A percentile compares a stretch with the other conserved stretches of the same genome.
Evolutionary conservation across 2,113 vertebrate species (phyloP).

Genomic region (Carassius gibelio): DNA sequence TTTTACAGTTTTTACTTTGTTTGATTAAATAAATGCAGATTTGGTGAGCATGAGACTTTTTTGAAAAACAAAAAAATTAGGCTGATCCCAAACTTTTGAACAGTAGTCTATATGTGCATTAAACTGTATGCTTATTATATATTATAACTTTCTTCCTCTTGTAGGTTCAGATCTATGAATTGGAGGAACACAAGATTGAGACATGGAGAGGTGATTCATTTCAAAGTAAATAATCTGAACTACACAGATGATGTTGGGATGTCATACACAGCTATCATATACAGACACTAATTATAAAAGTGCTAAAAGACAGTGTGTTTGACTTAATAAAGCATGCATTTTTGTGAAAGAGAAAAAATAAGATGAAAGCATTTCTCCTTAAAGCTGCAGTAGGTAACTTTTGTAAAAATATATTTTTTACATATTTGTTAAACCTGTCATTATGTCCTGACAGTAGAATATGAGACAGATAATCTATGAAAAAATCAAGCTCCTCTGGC

Average conservation of each 20-base stretch:
- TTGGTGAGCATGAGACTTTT: neutral
- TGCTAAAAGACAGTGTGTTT: neutral
- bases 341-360: neutral
- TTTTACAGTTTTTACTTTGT: neutral
- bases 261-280: neutral
- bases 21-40: neutral
- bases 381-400: too few relatives aligned
- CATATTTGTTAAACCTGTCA: too few relatives aligned
- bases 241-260: conserved; percentile 20
- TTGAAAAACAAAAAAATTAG: neutral
- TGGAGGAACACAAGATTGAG: conserved; percentile 96
- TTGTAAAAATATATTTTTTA: too few relatives aligned
- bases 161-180: conserved; percentile 95
- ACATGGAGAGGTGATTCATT: conserved; percentile 92
- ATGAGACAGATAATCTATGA: too few relatives aligned
- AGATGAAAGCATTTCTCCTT: neutral
- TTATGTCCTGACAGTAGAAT: too few relatives aligned
- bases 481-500: too few relatives aligned
- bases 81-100: neutral
- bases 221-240: conserved; percentile 68
- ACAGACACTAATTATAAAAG: neutral
- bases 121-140: neutral
- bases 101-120: neutral
- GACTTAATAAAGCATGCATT: neutral
- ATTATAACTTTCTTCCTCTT: neutral